Evolutionary conservation across 2,797 vertebrate species (phyloP).

Genomic region (Micromesistius poutassou): DNA sequence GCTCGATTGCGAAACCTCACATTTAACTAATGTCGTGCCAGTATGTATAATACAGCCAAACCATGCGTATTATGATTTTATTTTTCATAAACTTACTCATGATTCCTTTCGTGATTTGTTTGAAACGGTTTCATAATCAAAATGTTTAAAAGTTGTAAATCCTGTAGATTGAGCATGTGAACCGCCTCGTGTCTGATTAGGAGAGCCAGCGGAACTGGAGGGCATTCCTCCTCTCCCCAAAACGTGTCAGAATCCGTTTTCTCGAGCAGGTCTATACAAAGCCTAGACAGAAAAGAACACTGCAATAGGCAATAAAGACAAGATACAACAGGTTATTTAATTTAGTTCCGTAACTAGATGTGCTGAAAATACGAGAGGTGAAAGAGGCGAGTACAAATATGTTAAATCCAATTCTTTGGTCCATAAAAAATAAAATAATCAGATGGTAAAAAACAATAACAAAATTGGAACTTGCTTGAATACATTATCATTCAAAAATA

Average conservation of each 20-base stretch:
- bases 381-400: background rate
- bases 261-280: background rate
- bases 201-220: background rate
- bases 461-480: background rate
- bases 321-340: background rate
- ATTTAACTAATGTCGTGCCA: background rate
- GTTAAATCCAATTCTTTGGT: background rate
- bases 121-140: background rate
- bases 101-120: background rate
- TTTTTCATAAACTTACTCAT: background rate
- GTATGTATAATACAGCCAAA: background rate
- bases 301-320: background rate
- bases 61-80: background rate
- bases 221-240: background rate
- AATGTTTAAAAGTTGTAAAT: background rate
- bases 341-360: no score
- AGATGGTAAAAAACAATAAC: no score
- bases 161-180: background rate
- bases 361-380: no score
- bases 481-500: background rate
- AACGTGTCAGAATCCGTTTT: conserved; percentile 2
- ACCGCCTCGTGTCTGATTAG: background rate
- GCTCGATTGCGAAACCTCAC: background rate
- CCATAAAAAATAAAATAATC: background rate
- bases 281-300: background rate